Percentiles rank a stretch among this genome's conserved stretches.
These are phyloP conservation scores for Anomalospiza imberbis DNA, from an alignment of 2,797 vertebrate genomes.

Conservation along the genomic window DNA sequence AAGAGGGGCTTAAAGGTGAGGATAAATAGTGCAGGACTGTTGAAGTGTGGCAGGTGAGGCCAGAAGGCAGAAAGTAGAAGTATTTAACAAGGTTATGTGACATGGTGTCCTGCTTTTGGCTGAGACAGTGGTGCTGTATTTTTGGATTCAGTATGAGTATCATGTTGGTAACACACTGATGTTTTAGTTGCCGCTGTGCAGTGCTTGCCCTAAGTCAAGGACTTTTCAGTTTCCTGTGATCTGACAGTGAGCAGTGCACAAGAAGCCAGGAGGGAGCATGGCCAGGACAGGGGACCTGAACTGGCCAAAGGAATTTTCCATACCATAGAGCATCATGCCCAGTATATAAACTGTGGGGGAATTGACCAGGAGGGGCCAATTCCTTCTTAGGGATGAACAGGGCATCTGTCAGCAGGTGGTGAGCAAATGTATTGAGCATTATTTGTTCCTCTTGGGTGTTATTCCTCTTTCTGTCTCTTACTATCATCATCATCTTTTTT, in stretches of 20 bases:
- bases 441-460: neutral
- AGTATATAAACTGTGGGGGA: neutral
- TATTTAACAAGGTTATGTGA: neutral
- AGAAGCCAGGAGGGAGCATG: neutral
- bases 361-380: neutral
- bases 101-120: neutral
- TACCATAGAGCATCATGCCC: neutral
- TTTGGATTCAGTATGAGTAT: neutral
- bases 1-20: neutral
- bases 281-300: neutral
- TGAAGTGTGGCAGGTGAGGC: neutral
- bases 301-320: neutral
- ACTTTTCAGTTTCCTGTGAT: neutral
- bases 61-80: neutral
- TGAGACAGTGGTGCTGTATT: neutral
- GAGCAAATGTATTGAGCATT: neutral
- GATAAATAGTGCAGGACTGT: neutral
- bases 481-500: neutral
- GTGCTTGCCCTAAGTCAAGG: neutral
- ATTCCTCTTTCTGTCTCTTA: neutral
- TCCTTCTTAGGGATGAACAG: neutral
- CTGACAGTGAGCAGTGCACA: neutral
- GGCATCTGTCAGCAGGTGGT: neutral
- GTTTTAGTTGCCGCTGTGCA: neutral
- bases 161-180: neutral